A percentile compares a stretch with the other conserved stretches of the same genome.
phyloP scores from a whole-genome alignment of 2,888 invertebrate genomes.

The Venusia cambrica region DNA sequence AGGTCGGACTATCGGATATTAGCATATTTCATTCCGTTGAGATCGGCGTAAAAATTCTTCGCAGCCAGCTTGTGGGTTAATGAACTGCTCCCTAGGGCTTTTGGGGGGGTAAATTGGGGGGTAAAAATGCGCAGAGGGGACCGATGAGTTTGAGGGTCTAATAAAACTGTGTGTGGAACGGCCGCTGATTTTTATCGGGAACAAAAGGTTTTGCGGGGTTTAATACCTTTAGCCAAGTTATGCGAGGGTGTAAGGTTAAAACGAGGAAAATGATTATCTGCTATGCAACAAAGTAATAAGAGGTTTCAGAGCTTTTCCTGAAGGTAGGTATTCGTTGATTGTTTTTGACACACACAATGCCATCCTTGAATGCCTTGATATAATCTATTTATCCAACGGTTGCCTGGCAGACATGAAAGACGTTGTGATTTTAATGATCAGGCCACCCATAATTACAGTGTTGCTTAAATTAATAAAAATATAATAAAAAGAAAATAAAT shows the following conservation, averaged over 20 bases:
- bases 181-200: conserved; percentile 16
- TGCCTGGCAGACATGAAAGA: too few species aligned
- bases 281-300: too few species aligned
- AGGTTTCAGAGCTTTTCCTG: too few species aligned
- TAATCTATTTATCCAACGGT: too few species aligned
- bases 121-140: conserved; percentile 8
- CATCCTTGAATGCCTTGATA: too few species aligned
- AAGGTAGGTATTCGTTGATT: too few species aligned
- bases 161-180: conserved; percentile 16
- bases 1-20: conserved; percentile 24
- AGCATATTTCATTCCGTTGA: conserved; percentile 28
- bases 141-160: conserved; percentile 20
- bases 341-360: too few species aligned
- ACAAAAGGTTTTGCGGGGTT: conserved; percentile 17
- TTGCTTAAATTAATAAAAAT: too few species aligned
- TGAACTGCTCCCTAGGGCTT: conserved; percentile 28
- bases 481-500: too few species aligned
- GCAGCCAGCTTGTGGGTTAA: conserved; percentile 29
- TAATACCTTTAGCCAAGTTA: too few species aligned
- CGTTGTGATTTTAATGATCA: too few species aligned
- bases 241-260: background rate
- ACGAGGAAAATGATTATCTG: conserved; percentile 1
- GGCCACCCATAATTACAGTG: too few species aligned
- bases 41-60: conserved; percentile 28
- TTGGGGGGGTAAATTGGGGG: conserved; percentile 9